Percentiles rank a stretch among this genome's conserved stretches.
Conservation (phyloP, 1,140 invertebrate species). For the Phymastichus coffea region DNA sequence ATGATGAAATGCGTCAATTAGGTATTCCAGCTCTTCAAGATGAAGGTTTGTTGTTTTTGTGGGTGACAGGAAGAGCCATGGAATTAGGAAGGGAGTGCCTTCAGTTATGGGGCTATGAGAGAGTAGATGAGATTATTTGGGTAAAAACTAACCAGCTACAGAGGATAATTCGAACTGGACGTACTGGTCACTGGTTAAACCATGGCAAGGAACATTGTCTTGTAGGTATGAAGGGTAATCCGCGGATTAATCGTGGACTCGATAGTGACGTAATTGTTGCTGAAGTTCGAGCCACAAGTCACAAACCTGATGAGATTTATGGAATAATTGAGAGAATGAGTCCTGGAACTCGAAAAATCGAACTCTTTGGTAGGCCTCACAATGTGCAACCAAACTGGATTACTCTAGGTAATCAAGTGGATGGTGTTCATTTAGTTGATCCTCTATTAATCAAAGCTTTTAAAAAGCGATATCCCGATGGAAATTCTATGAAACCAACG, state of each 20-base stretch:
- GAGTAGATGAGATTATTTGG: conserved; percentile 98
- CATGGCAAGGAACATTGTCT: conserved; percentile 98
- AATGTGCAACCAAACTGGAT: conserved; percentile 99
- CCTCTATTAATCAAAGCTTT: conserved; percentile 88
- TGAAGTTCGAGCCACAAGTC: conserved; percentile 94
- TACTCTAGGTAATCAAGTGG: conserved; percentile 92
- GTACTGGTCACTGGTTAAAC: conserved; percentile 97
- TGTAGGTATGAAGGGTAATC: conserved; percentile 94
- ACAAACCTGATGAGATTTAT: conserved; percentile 98
- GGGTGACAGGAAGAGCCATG: conserved; percentile 98
- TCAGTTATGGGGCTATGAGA: conserved; percentile 92
- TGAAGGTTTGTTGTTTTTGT: conserved; percentile 94
- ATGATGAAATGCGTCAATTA: conserved; percentile 96
- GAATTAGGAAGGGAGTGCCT: conserved; percentile 92
- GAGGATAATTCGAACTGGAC: conserved; percentile 92
- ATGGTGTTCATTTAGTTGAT: conserved; percentile 92
- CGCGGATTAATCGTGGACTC: conserved; percentile 86
- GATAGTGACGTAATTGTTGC: conserved; percentile 98
- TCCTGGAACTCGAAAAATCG: conserved; percentile 94
- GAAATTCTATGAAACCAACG: conserved; percentile 75
- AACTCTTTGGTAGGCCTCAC: conserved; percentile 95
- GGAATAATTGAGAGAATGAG: conserved; percentile 85
- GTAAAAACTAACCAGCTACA: conserved; percentile 99
- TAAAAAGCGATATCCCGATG: conserved; percentile 90
- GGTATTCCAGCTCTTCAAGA: conserved; percentile 86